A percentile compares a stretch with the other conserved stretches of the same genome.
Evolutionary conservation across 1,140 invertebrate species (phyloP).

Genomic region (Leptinotarsa defecta): DNA sequence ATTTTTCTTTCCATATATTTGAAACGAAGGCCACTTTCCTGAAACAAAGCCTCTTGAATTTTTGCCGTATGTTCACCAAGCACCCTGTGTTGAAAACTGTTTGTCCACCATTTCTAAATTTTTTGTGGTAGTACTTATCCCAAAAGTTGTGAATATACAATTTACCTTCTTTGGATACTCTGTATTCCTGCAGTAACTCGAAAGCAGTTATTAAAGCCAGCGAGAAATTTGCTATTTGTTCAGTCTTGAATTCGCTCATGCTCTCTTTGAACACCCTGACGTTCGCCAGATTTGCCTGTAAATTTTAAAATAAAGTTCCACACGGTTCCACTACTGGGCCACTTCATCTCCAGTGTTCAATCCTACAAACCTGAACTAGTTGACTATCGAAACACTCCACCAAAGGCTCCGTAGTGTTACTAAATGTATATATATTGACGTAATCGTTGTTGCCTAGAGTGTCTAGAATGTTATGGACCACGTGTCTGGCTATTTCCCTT

Average conservation of each 20-base stretch:
- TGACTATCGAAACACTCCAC: constrained; percentile 87
- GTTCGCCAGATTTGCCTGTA: constrained; percentile 86
- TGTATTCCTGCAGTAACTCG: constrained; percentile 64
- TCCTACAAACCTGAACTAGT: constrained; percentile 64
- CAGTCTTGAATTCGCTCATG: constrained; percentile 77
- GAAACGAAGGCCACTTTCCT: too few species aligned
- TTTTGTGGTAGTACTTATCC: too few species aligned
- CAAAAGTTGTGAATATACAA: neutral
- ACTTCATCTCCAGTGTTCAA: neutral
- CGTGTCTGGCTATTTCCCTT: constrained; percentile 84
- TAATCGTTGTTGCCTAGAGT: constrained; percentile 94
- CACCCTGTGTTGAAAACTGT: too few species aligned
- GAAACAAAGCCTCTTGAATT: too few species aligned
- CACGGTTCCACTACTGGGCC: neutral
- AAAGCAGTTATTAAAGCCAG: constrained; percentile 89
- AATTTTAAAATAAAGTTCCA: constrained; percentile 1
- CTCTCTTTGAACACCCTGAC: constrained; percentile 81
- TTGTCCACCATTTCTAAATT: too few species aligned
- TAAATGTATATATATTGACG: constrained; percentile 78
- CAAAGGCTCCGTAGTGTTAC: constrained; percentile 69
- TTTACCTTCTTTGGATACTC: constrained; percentile 43
- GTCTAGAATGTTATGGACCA: constrained; percentile 85
- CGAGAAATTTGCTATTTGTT: constrained; percentile 93
- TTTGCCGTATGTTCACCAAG: too few species aligned
- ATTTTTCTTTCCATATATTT: too few species aligned